Conservation (phyloP, 2,888 invertebrate species). For the Apodemia hepburni region DNA sequence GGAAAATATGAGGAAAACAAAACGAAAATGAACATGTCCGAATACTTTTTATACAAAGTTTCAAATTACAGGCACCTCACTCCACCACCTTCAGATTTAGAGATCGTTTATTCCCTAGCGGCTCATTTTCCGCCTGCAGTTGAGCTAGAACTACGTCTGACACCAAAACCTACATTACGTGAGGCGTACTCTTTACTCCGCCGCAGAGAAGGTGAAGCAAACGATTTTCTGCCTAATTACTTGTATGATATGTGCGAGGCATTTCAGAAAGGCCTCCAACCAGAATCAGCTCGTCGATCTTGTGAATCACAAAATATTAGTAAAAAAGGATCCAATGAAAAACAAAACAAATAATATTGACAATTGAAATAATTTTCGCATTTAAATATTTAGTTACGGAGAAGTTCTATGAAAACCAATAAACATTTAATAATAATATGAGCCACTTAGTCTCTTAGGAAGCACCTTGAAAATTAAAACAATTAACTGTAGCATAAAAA, state of each 20-base stretch:
- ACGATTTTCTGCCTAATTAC: conserved; percentile 70
- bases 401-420: too few species aligned
- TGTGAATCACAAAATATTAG: conserved; percentile 44
- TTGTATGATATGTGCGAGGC: conserved; percentile 75
- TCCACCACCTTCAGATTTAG: conserved; percentile 71
- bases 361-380: too few species aligned
- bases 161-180: conserved; percentile 68
- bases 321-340: conserved; percentile 32
- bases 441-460: too few species aligned
- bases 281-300: conserved; percentile 57
- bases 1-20: conserved; percentile 64
- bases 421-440: too few species aligned
- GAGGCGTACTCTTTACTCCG: conserved; percentile 69
- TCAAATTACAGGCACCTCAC: conserved; percentile 66
- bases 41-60: conserved; percentile 71
- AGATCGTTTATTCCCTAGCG: conserved; percentile 70
- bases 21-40: conserved; percentile 64
- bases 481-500: too few species aligned
- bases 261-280: conserved; percentile 62
- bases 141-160: conserved; percentile 66
- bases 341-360: conserved; percentile 3
- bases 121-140: conserved; percentile 71
- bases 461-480: too few species aligned
- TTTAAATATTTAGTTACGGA: too few species aligned
- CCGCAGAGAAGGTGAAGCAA: conserved; percentile 64